phyloP scores from a whole-genome alignment of 64 coral and sea anemone species.

The Stichodactyla helianthus region DNA sequence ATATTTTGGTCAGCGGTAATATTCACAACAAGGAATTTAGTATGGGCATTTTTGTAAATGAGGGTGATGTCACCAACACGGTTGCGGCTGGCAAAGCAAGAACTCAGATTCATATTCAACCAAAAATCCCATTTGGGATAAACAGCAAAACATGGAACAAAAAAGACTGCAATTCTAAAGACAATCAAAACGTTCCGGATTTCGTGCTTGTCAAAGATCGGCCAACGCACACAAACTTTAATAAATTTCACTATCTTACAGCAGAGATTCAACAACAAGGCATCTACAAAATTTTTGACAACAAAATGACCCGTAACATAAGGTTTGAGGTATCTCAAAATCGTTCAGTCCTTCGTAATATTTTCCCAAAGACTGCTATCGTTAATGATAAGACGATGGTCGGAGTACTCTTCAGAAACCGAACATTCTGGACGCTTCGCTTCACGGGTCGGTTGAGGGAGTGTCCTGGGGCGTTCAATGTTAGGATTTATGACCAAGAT shows the following conservation, averaged over 20 bases:
- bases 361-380: slow-evolving; percentile 48
- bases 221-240: slow-evolving; percentile 23
- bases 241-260: slow-evolving; percentile 19
- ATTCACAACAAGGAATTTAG: slow-evolving; percentile 10
- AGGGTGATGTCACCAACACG: slow-evolving; percentile 13
- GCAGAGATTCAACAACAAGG: slow-evolving; percentile 31
- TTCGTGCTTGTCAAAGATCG: slow-evolving; percentile 29
- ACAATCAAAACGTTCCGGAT: not conserved
- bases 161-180: slow-evolving; percentile 32
- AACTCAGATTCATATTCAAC: slow-evolving; percentile 45
- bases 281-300: slow-evolving; percentile 59
- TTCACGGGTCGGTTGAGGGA: slow-evolving; percentile 33
- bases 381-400: slow-evolving; percentile 41
- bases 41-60: slow-evolving; percentile 32
- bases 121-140: slow-evolving; percentile 50
- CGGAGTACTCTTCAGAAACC: slow-evolving; percentile 47
- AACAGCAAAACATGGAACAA: slow-evolving; percentile 43
- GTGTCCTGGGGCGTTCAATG: slow-evolving; percentile 62
- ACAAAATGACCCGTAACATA: slow-evolving; percentile 5
- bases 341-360: slow-evolving; percentile 40
- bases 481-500: slow-evolving; percentile 66
- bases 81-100: not conserved
- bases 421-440: slow-evolving; percentile 73
- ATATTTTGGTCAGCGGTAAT: slow-evolving; percentile 37
- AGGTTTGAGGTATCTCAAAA: slow-evolving; percentile 47